Evolutionary conservation across 2,888 invertebrate species (phyloP), one percentile per base, ranked within the genome.

Genomic region (Ypsolopha scabrella): DNA sequence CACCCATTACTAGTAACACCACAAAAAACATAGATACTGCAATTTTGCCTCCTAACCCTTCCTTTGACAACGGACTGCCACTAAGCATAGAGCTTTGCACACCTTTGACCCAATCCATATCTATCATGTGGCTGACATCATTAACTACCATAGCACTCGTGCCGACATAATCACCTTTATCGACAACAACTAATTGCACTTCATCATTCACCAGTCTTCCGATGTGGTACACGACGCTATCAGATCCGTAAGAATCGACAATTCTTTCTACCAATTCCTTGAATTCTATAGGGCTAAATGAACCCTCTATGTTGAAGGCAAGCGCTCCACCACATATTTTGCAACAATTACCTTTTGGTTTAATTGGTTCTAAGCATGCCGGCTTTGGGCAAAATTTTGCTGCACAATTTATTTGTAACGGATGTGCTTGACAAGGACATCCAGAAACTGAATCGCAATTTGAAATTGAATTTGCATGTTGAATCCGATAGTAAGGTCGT

Each of bases 341-440:
- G 50, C 85, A 85, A 55, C 85, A 85, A 57, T 78, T 79, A 0
- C 85, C 85, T 0, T 58, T 51, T 6, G 85, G 82, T 49, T 79
- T 71, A 7, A 85, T 63, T 1, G 85, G 80, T 55, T 72, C 53
- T 0, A 69, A 60, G 56, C 85, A 85, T 4, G 66, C 55, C 38
- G 77, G 72, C 37, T 62, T 61, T 0, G 72, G 63, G 52, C 85
- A 85, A 54, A 66, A 75, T 55, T 81, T 85, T 0, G 59, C 54
- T 0, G 65, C 55, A 50, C 85, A 85, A 51, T 80, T 72, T 7
- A 80, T 73, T 51, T 61, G 14, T 43, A 75, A 57, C 1, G 61
- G 52, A 41, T 58, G 43, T 1, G 55, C 37, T 60, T 85, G 85
- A 54, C 85, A 85, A 0, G 73, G 70, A 58, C 85, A 85, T 1